Conservation (phyloP, 30 jellyfish, hydroid and myxozoan species). For the Nemopilema nomurai region DNA sequence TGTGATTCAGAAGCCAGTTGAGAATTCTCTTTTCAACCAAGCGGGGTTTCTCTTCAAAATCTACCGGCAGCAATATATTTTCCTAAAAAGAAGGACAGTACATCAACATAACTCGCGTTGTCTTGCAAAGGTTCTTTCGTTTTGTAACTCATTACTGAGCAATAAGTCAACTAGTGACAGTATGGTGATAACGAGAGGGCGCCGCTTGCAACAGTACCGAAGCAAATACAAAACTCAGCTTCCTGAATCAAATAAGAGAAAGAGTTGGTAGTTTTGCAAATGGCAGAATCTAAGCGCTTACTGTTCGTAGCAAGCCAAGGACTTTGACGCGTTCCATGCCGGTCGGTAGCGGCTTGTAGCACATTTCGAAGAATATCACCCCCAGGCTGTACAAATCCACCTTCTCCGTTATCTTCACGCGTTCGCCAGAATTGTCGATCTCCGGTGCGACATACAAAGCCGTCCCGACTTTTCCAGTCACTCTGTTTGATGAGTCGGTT, state of each 20-base stretch:
- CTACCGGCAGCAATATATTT: conserved; percentile 75
- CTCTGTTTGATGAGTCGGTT: conserved; percentile 68
- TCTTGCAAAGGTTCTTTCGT: too few relatives aligned
- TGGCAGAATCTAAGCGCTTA: neutral
- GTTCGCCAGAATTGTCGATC: conserved; percentile 48
- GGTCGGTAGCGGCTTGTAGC: conserved; percentile 82
- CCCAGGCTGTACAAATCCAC: conserved; percentile 95
- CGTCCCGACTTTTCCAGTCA: conserved; percentile 98
- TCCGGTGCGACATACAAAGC: conserved; percentile 97
- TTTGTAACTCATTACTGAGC: too few relatives aligned
- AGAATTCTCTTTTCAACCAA: conserved; percentile 54
- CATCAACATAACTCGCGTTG: too few relatives aligned
- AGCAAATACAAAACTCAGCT: too few relatives aligned
- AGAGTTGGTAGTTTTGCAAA: neutral
- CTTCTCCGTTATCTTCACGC: conserved; percentile 82
- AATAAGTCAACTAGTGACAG: too few relatives aligned
- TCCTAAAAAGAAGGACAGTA: conserved; percentile 67
- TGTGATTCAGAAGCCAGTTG: conserved; percentile 79
- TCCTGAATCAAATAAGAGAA: neutral
- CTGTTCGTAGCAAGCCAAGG: conserved; percentile 73
- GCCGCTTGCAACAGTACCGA: too few relatives aligned
- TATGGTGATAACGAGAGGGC: too few relatives aligned
- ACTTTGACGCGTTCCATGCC: conserved; percentile 88
- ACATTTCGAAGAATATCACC: conserved; percentile 90
- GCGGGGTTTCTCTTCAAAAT: conserved; percentile 65